Percentiles rank a stretch among this genome's conserved stretches.
Conservation (phyloP, 1,140 invertebrate species). For the Drosophila prosaltans region DNA sequence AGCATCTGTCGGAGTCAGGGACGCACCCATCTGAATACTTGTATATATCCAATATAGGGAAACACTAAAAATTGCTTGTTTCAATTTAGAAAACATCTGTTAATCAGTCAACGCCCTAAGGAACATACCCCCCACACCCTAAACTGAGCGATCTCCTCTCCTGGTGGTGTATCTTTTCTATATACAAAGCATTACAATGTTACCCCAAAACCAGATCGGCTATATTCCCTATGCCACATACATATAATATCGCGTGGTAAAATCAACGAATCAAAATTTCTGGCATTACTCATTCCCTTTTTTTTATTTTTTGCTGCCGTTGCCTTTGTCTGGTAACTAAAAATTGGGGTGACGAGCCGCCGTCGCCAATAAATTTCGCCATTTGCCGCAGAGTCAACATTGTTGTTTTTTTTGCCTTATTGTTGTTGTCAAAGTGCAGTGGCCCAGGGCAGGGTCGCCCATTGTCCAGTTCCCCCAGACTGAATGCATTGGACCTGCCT, state of each 20-base stretch:
- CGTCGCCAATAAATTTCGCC: conserved; percentile 66
- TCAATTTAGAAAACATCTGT: conserved; percentile 72
- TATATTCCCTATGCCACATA: conserved; percentile 4
- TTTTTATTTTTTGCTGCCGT: conserved; percentile 37
- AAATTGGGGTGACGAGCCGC: conserved; percentile 67
- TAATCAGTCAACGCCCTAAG: conserved; percentile 59
- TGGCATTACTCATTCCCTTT: conserved; percentile 49
- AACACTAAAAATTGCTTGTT: conserved; percentile 29
- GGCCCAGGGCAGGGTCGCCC: conserved; percentile 62
- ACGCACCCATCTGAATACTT: conserved; percentile 15
- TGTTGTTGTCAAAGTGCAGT: conserved; percentile 53
- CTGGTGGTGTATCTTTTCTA: not conserved
- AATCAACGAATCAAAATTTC: conserved; percentile 57
- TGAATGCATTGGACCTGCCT: conserved; percentile 54
- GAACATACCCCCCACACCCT: not conserved
- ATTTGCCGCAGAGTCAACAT: conserved; percentile 35
- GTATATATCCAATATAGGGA: conserved; percentile 21
- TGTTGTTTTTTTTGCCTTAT: conserved; percentile 13
- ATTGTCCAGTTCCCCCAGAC: conserved; percentile 41
- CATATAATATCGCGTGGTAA: conserved; percentile 44
- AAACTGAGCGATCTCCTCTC: not conserved
- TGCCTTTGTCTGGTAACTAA: conserved; percentile 45
- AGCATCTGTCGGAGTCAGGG: not conserved
- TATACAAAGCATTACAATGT: conserved; percentile 20
- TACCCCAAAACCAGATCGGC: conserved; percentile 28